Base-by-base conservation (phyloP, 2,113 vertebrate genomes). In the Rhipidura dahli region DNA sequence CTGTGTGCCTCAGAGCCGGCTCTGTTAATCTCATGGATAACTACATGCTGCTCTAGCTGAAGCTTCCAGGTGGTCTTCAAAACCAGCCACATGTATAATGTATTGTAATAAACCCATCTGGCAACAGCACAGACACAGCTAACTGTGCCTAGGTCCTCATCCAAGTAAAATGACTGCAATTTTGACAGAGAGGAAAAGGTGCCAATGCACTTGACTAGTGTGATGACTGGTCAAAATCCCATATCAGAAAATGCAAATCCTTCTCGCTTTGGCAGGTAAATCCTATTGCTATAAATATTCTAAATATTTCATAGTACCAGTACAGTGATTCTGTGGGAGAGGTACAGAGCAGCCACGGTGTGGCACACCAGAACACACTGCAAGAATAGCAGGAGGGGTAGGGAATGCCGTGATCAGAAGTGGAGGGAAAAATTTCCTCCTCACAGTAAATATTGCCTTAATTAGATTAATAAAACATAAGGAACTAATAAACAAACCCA, bases 61-160 rank as follows among this genome's bases (percentile, higher is more conserved):
- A 88, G 63, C 60, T 96, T 93, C 85, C 95, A 95, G 90, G 96
- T 95, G 87, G 79, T 93, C 92, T 90, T 73, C 85, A 70, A 91
- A 93, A 81, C 39, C 70, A 87, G 50, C 35, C 71, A 68, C 68
- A 64, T 59, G 44, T 81, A 49, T 73, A 80, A 72, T 65, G 35
- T 31, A 33, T 63, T 80, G 71, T 37, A 88, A 83, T 83, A 94
- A 91, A 93, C 81, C 83, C 44, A 44, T 92, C 27, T 95, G 94
- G 92, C 85, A 73, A 15, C 33, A 45, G 60, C 42, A 17, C 13
- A 57, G 68, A 14, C 59, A 27, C 59, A 59, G 73, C 70, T 85
- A 72, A 39, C 53, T 50, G 47, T 40, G 30, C 15, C 57, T 50
- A 51, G 78, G 12, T 93, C 71, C 56, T 77, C 71, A 59, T 51